Evolutionary conservation across 2,113 vertebrate species (phyloP).

Genomic region (Apaloderma vittatum): DNA sequence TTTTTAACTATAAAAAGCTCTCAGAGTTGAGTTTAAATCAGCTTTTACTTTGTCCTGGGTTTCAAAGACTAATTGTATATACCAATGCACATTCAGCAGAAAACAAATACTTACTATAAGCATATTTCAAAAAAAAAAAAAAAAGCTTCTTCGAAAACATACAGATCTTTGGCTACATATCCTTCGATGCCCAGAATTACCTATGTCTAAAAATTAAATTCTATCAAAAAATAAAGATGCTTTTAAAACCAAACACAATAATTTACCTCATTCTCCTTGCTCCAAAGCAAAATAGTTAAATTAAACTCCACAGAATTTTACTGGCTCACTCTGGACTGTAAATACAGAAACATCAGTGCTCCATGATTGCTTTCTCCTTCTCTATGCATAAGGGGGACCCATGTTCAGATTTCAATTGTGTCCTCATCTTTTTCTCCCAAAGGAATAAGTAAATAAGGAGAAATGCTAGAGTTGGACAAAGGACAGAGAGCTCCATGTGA

Average conservation of each 20-base stretch:
- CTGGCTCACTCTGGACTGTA: not conserved
- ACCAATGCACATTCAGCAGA: not conserved
- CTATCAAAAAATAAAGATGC: not conserved
- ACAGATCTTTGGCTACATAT: not conserved
- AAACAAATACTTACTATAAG: not conserved
- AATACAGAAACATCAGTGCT: not conserved
- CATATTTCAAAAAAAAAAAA: not conserved
- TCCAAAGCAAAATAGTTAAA: not conserved
- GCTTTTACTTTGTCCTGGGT: not conserved
- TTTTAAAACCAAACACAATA: too few relatives aligned
- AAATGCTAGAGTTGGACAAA: not conserved
- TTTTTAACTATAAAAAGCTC: not conserved
- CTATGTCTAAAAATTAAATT: not conserved
- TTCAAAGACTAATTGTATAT: not conserved
- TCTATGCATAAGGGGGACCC: not conserved
- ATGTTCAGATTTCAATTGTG: not conserved
- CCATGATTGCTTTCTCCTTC: not conserved
- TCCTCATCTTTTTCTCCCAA: not conserved
- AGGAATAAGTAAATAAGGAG: not conserved
- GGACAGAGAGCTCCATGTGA: rapidly evolving
- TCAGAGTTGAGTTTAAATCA: not conserved
- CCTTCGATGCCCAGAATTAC: not conserved
- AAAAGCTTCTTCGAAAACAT: not conserved
- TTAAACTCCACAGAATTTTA: not conserved
- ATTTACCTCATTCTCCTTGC: not conserved